Percentiles rank a stretch among this genome's conserved stretches.
Conservation (phyloP, 1,140 invertebrate genomes). For the Oncopodura yosiiana region DNA sequence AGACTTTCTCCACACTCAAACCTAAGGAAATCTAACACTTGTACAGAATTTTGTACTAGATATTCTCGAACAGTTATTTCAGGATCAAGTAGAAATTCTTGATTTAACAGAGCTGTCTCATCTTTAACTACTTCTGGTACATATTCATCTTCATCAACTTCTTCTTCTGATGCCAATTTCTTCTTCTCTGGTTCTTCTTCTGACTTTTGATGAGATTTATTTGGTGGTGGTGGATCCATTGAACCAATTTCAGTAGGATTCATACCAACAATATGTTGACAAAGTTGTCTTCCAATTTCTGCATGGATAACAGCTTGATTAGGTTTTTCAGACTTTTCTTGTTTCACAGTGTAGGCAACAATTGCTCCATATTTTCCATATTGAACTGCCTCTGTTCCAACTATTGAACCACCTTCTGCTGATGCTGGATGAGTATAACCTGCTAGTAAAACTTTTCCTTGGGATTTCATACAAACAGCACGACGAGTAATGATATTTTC, state of each 20-base stretch:
- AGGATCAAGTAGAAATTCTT: slow-evolving; percentile 77
- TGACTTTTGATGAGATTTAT: slow-evolving; percentile 39
- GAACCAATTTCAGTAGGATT: slow-evolving; percentile 69
- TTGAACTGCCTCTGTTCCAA: slow-evolving; percentile 22
- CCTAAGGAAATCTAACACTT: slow-evolving; percentile 70
- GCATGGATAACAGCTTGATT: slow-evolving; percentile 38
- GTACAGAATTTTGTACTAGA: slow-evolving; percentile 53
- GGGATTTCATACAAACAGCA: slow-evolving; percentile 56
- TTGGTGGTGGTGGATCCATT: slow-evolving; percentile 39
- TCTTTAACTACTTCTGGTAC: slow-evolving; percentile 19
- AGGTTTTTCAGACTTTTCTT: slow-evolving; percentile 1
- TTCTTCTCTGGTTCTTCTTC: not conserved
- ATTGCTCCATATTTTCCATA: slow-evolving; percentile 75
- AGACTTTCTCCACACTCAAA: slow-evolving; percentile 66
- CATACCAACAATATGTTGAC: slow-evolving; percentile 85
- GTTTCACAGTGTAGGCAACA: slow-evolving; percentile 47
- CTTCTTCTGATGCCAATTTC: slow-evolving; percentile 15
- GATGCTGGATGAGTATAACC: slow-evolving; percentile 64
- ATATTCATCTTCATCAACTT: slow-evolving; percentile 29
- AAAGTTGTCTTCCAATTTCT: slow-evolving; percentile 58
- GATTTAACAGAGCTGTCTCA: slow-evolving; percentile 58
- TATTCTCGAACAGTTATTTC: slow-evolving; percentile 61
- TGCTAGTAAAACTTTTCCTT: slow-evolving; percentile 36
- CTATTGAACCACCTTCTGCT: slow-evolving; percentile 43
- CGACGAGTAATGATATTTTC: slow-evolving; percentile 77